These are phyloP conservation scores for Macropus fuliginosus DNA, from an alignment of 2,797 vertebrate genomes.

Conservation along the genomic window DNA sequence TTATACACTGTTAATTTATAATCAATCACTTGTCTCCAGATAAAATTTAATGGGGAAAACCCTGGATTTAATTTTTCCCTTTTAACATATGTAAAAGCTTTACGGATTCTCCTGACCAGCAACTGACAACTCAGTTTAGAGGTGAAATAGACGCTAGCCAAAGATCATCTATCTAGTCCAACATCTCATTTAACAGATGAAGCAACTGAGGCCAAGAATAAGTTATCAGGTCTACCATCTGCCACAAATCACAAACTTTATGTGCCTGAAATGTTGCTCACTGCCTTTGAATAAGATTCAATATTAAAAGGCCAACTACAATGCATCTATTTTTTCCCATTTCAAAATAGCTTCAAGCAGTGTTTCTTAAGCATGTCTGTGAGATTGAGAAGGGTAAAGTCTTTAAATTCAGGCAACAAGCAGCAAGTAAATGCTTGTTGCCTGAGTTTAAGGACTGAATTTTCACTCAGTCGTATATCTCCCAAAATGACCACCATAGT, in stretches of 20 bases:
- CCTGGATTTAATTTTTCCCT: background rate
- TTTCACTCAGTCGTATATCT: background rate
- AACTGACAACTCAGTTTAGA: background rate
- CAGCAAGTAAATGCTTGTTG: background rate
- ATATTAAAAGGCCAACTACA: background rate
- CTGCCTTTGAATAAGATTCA: background rate
- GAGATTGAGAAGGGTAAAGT: background rate
- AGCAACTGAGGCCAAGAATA: background rate
- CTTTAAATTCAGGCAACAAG: background rate
- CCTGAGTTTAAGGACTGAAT: background rate
- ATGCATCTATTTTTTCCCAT: background rate
- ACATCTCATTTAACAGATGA: background rate
- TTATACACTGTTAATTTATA: background rate
- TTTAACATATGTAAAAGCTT: background rate
- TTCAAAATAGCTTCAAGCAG: background rate
- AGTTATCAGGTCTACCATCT: background rate
- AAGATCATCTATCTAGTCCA: background rate
- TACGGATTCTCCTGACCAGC: background rate
- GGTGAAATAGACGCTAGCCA: background rate
- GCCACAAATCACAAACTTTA: background rate
- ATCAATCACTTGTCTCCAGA: background rate
- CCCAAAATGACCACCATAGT: background rate
- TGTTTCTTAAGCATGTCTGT: background rate
- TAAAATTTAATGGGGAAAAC: background rate
- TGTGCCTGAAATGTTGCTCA: background rate